phyloP scores from a whole-genome alignment of 2,888 invertebrate species.

The Chesias legatella region DNA sequence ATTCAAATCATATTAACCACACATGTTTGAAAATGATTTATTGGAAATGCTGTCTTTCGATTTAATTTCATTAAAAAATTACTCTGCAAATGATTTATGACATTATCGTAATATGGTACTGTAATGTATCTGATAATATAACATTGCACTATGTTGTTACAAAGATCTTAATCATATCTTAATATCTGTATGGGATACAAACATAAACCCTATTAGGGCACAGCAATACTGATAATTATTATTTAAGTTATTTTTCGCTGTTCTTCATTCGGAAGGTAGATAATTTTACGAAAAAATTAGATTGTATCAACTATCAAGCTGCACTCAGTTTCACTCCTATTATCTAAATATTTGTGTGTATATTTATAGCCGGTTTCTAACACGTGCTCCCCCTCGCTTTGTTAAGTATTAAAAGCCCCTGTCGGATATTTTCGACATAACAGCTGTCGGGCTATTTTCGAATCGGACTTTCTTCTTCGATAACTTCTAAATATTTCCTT shows the following conservation, averaged over 20 bases:
- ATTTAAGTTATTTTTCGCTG: too few relatives aligned
- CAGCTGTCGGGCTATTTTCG: constrained; percentile 75
- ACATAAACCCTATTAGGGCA: too few relatives aligned
- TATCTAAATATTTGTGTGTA: constrained; percentile 25
- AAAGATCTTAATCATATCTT: too few relatives aligned
- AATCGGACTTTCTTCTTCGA: constrained; percentile 54
- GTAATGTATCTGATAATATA: too few relatives aligned
- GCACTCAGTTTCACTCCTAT: constrained; percentile 17
- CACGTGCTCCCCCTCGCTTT: constrained; percentile 45
- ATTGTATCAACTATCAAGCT: not conserved
- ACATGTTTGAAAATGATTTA: constrained; percentile 4
- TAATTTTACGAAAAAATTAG: too few relatives aligned
- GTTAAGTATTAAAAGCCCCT: constrained; percentile 51
- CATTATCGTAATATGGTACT: too few relatives aligned
- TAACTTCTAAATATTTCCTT: constrained; percentile 34
- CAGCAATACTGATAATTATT: too few relatives aligned
- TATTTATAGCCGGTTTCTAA: constrained; percentile 32
- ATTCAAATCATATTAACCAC: constrained; percentile 9
- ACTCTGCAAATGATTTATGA: too few relatives aligned
- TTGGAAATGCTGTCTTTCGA: not conserved
- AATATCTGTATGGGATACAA: too few relatives aligned
- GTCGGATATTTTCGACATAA: constrained; percentile 57
- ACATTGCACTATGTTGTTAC: too few relatives aligned
- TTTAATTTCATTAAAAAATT: not conserved
- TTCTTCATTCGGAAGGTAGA: too few relatives aligned